Evolutionary conservation across 2,113 vertebrate genomes (phyloP).

Genomic region (Ictidomys tridecemlineatus): DNA sequence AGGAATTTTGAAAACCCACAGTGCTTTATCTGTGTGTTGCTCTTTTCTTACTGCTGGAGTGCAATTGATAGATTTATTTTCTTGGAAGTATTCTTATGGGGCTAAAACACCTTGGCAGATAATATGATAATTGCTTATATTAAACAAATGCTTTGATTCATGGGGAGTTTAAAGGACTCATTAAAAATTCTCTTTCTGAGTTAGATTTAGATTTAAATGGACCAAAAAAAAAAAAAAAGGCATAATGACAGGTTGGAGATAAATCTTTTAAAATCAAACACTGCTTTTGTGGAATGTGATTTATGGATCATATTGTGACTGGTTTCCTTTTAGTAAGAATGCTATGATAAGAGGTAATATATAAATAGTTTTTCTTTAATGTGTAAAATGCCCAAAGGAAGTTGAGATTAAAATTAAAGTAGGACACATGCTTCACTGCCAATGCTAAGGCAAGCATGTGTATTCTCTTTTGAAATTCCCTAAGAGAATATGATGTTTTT

Average conservation of each 20-base stretch:
- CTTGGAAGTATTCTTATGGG: conserved; percentile 50
- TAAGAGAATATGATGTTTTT: conserved; percentile 63
- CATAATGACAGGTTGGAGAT: conserved; percentile 43
- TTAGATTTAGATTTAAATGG: conserved; percentile 62
- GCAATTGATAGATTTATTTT: conserved; percentile 59
- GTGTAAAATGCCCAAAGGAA: conserved; percentile 58
- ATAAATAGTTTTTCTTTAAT: conserved; percentile 67
- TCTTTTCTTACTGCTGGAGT: conserved; percentile 45
- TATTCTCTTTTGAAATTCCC: conserved; percentile 48
- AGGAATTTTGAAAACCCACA: conserved; percentile 13
- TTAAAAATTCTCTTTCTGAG: conserved; percentile 73
- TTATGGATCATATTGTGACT: conserved; percentile 47
- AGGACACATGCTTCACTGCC: background rate
- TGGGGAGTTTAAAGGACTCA: conserved; percentile 50
- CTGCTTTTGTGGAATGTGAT: conserved; percentile 44
- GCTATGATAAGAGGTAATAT: conserved; percentile 44
- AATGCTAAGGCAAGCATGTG: conserved; percentile 1
- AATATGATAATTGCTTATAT: conserved; percentile 64
- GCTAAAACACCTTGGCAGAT: conserved; percentile 53
- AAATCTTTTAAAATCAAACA: conserved; percentile 72
- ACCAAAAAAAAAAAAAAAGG: background rate
- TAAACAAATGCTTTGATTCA: conserved; percentile 71
- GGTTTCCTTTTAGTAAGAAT: conserved; percentile 67
- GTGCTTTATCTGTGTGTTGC: background rate
- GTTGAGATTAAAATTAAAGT: conserved; percentile 65